Evolutionary conservation across 2,888 invertebrate species (phyloP).

Genomic region (Halictus ligatus): DNA sequence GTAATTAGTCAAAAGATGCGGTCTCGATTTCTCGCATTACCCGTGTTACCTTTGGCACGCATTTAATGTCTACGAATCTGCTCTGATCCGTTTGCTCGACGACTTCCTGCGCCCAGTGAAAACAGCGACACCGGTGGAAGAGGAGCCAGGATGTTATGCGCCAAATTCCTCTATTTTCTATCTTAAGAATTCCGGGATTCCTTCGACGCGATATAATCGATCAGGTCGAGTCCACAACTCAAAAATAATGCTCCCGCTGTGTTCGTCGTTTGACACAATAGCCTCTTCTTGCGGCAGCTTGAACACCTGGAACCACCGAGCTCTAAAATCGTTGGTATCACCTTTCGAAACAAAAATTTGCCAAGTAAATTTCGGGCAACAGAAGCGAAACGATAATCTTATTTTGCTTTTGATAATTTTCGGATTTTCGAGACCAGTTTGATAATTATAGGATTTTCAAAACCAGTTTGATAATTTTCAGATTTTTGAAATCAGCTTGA

Average conservation of each 20-base stretch:
- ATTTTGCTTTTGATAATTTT: too few relatives aligned
- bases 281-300: neutral
- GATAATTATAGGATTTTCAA: too few relatives aligned
- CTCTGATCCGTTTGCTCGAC: slow-evolving; percentile 35
- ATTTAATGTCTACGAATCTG: slow-evolving; percentile 28
- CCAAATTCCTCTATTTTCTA: slow-evolving; percentile 62
- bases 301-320: neutral
- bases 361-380: too few relatives aligned
- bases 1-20: slow-evolving; percentile 63
- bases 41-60: slow-evolving; percentile 65
- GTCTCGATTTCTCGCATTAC: slow-evolving; percentile 38
- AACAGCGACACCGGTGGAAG: slow-evolving; percentile 35
- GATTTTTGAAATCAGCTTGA: too few relatives aligned
- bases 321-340: neutral
- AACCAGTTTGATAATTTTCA: too few relatives aligned
- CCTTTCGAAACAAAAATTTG: neutral
- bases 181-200: slow-evolving; percentile 62
- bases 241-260: neutral
- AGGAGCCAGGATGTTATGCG: slow-evolving; percentile 46
- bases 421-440: too few relatives aligned
- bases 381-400: too few relatives aligned
- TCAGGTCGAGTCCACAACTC: neutral
- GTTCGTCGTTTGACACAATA: neutral
- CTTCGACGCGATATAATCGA: slow-evolving; percentile 29
- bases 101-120: slow-evolving; percentile 65